Conservation (phyloP, 2,113 vertebrate genomes). For the Esox niger region DNA sequence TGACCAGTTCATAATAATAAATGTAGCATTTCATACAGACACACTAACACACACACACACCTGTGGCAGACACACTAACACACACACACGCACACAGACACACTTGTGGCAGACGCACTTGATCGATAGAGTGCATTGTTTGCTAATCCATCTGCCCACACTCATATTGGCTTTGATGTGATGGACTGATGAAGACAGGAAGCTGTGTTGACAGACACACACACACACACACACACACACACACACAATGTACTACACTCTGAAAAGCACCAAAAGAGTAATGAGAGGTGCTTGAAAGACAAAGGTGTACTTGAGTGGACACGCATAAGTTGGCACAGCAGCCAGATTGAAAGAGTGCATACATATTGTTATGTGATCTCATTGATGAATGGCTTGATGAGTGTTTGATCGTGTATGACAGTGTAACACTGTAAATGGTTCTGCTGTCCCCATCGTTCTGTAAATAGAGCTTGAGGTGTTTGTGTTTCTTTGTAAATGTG, state of each 20-base stretch:
- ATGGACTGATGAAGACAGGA: conserved; percentile 33
- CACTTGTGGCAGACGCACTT: conserved; percentile 16
- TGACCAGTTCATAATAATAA: too few relatives aligned
- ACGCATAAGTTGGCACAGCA: conserved; percentile 31
- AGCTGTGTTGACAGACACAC: not conserved
- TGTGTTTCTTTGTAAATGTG: conserved; percentile 1
- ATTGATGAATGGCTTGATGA: conserved; percentile 1
- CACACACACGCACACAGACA: not conserved
- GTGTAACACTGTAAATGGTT: conserved; percentile 4
- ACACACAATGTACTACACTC: conserved; percentile 5
- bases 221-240: not conserved
- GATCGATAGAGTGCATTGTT: conserved; percentile 39
- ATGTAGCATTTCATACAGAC: conserved; percentile 1
- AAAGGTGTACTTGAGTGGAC: conserved; percentile 44
- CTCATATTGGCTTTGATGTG: conserved; percentile 50
- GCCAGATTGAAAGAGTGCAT: conserved; percentile 20
- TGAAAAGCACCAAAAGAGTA: conserved; percentile 41
- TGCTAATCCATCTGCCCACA: conserved; percentile 32
- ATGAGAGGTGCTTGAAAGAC: conserved; percentile 37
- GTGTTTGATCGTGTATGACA: conserved; percentile 9
- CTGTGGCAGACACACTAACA: not conserved
- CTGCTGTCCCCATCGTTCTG: conserved; percentile 9
- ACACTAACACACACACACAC: not conserved
- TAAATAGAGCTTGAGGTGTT: conserved; percentile 3
- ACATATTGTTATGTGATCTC: conserved; percentile 5